Base-by-base conservation (phyloP, 2,888 invertebrate genomes). In the Cantharis nigra region DNA sequence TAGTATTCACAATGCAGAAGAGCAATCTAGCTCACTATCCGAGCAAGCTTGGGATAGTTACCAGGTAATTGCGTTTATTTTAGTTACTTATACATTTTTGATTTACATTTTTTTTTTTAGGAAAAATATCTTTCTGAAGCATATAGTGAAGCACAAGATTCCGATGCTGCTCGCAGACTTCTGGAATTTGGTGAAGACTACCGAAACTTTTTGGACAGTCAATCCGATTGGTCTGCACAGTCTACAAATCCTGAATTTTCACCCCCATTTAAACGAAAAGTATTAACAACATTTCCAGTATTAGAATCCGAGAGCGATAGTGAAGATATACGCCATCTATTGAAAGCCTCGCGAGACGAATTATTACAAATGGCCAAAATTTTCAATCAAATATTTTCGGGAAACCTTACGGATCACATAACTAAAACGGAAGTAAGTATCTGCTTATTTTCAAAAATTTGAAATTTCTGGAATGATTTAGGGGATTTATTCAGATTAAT, bases 31-130 rank as follows among this genome's bases (percentile, higher is more conserved):
- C 85, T 93, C 93, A n/a, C 93, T 96, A 87, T 96, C 96, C 0
- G 97, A 97, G 88, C 95, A 96, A 84, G 96, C 97, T 70, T 98
- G 98, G 98, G 98, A 98, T 89, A 96, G 95, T 89, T 98, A 97
- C 90, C 97, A 96, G 93, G 96, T 95, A 84, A 74, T 69, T 16
- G 72, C 28, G n/a, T 64, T 33, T 70, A 63, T 72, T 71, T 70
- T 63, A 64, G 62, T 13, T 26, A 1, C 4, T 1, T 23, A 0
- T 5, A 3, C 7, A 7, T 74, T 79, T 87, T 85, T 49, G 7
- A n/a, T 9, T n/a, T 49, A 49, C 49, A 7, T 49, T n/a, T 49
- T 49, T n/a, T 49, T 83, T 87, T 88, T 84, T 89, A 97, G 95
- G 97, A 97, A 87, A 97, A 96, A 88, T 97, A 97, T 89, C 93